Evolutionary conservation across 2,888 invertebrate species (phyloP).

Genomic region (Idaea straminata): DNA sequence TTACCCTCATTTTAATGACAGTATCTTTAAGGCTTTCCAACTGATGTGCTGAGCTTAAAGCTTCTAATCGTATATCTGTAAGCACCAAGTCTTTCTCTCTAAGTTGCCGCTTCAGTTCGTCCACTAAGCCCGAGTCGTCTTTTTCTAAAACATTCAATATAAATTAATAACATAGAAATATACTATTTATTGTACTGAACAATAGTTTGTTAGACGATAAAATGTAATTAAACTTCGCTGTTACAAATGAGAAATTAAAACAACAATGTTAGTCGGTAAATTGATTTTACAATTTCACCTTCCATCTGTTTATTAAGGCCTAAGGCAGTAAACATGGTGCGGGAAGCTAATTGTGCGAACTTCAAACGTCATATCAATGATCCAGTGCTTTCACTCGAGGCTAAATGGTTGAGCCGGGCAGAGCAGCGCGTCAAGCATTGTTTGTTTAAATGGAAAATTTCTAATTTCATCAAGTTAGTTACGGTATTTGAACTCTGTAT

Average conservation of each 20-base stretch:
- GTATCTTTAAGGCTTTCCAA: constrained; percentile 97
- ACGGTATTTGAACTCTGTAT: background rate
- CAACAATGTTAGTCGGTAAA: constrained; percentile 17
- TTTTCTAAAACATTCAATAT: constrained; percentile 61
- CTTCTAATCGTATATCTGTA: constrained; percentile 97
- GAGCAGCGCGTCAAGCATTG: constrained; percentile 33
- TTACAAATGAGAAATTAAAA: constrained; percentile 9
- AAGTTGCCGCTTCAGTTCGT: constrained; percentile 94
- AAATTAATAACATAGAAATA: constrained; percentile 11
- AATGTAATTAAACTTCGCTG: too few species aligned
- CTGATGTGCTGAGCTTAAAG: constrained; percentile 97
- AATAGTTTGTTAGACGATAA: background rate
- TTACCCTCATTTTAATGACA: constrained; percentile 97
- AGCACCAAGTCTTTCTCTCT: constrained; percentile 97
- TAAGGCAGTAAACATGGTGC: constrained; percentile 14
- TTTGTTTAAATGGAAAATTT: constrained; percentile 37
- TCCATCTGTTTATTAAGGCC: constrained; percentile 17
- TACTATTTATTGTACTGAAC: background rate
- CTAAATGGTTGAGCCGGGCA: constrained; percentile 15
- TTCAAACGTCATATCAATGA: constrained; percentile 21
- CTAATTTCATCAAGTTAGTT: constrained; percentile 19
- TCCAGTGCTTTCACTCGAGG: constrained; percentile 24
- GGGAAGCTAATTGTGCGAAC: constrained; percentile 15
- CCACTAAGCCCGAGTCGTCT: constrained; percentile 78
- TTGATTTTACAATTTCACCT: constrained; percentile 21